Conservation (phyloP, 2,113 vertebrate genomes). For the Semnopithecus entellus region DNA sequence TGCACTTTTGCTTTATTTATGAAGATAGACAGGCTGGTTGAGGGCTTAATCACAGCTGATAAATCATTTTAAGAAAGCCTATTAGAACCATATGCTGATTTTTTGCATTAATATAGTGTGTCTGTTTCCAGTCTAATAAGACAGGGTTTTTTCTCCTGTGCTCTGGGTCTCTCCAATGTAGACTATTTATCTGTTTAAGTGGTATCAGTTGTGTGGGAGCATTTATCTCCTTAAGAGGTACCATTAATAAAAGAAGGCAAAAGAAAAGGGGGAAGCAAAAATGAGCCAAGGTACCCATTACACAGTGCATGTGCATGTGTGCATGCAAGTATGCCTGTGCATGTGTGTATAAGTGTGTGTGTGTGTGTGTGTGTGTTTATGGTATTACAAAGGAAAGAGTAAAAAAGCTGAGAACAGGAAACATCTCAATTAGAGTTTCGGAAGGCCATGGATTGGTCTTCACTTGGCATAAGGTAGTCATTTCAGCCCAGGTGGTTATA, state of each 20-base stretch:
- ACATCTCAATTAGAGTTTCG: conserved; percentile 67
- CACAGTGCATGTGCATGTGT: too few relatives aligned
- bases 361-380: conserved; percentile 34
- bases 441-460: conserved; percentile 60
- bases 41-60: conserved; percentile 90
- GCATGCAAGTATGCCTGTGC: too few relatives aligned
- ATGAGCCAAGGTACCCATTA: neutral
- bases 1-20: conserved; percentile 90
- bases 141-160: conserved; percentile 50
- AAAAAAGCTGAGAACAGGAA: conserved; percentile 72
- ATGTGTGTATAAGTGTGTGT: neutral
- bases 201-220: conserved; percentile 78
- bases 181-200: conserved; percentile 86
- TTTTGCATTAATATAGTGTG: conserved; percentile 82
- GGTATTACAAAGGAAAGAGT: conserved; percentile 66
- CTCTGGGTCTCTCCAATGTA: conserved; percentile 61
- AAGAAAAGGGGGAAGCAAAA: conserved; percentile 26
- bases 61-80: conserved; percentile 88
- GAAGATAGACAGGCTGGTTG: conserved; percentile 86
- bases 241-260: conserved; percentile 78
- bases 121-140: conserved; percentile 86
- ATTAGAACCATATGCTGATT: conserved; percentile 90
- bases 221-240: conserved; percentile 73
- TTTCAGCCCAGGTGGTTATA: conserved; percentile 86
- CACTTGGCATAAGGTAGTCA: conserved; percentile 82